Evolutionary conservation across 2,113 vertebrate genomes (phyloP), one percentile per base, ranked within the genome.

Genomic region (Hippopotamus amphibius): DNA sequence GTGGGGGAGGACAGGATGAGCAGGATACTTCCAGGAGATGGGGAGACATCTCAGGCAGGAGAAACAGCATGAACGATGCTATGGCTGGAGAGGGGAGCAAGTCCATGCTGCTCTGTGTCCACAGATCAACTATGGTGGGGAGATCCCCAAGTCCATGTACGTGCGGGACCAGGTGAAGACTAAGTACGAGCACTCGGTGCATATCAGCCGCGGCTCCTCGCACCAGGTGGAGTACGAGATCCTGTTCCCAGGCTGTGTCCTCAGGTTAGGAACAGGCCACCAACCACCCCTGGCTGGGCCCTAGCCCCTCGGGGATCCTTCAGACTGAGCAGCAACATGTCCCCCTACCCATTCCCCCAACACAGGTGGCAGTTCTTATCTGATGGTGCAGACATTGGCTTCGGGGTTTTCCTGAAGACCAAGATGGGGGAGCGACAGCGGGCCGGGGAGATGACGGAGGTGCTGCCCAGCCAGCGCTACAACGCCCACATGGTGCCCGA

Each of bases 401-500:
- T 99, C 0, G 99, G 99, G 9, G 98, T 99, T 30, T 99, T 99
- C 97, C 94, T 99, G 79, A 99, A 99, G 98, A 98, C 99, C 21
- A 99, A 99, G 96, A 97, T 98, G 0, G 99, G 99, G 5, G 99
- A 99, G 95, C 98, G 99, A 98, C 99, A 99, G 98, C 99, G 99
- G 12, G 99, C 99, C 0, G 98, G 98, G 0, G 99, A 99, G 57
- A 99, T 99, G 99, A 94, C 98, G 0, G 99, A 99, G 95, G 98
- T 99, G 2, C 41, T 99, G 24, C 91, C 97, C 59, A 99, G 95
- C 97, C 99, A 99, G 95, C 99, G 99, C 91, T 99, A 99, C 98
- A 99, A 99, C 2, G 88, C 99, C 12, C 99, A 99, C 98, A 90
- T 99, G 97, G 99, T 99, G 24, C 99, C 99, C 0, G 99, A 99